phyloP scores from a whole-genome alignment of 2,797 vertebrate genomes.

The Tapera naevia region DNA sequence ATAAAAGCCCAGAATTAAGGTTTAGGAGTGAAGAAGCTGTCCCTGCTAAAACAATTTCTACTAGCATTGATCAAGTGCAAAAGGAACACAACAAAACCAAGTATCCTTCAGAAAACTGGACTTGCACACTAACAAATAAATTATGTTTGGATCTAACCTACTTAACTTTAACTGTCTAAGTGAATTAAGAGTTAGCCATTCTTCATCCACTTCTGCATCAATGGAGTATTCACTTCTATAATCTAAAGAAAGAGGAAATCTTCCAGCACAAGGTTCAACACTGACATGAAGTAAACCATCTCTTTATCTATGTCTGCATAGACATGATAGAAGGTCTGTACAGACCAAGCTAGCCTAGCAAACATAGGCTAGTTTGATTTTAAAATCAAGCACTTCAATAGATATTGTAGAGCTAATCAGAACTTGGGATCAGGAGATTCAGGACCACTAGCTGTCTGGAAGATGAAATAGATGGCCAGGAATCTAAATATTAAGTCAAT shows the following conservation, averaged over 20 bases:
- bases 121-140: background rate
- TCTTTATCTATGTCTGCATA: background rate
- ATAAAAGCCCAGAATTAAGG: background rate
- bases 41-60: background rate
- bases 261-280: background rate
- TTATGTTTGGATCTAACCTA: background rate
- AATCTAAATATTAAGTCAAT: background rate
- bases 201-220: background rate
- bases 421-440: background rate
- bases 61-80: background rate
- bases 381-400: background rate
- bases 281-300: background rate
- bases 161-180: background rate
- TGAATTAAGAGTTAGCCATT: background rate
- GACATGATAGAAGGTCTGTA: background rate
- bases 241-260: background rate
- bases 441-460: background rate
- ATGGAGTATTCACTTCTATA: background rate
- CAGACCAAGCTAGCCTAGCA: background rate
- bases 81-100: background rate
- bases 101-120: background rate
- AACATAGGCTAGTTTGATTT: background rate
- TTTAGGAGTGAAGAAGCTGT: background rate
- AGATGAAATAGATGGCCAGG: background rate
- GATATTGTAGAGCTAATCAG: background rate